These are phyloP conservation scores for Conus ventricosus DNA, from an alignment of 1,140 invertebrate species.

Conservation along the genomic window DNA sequence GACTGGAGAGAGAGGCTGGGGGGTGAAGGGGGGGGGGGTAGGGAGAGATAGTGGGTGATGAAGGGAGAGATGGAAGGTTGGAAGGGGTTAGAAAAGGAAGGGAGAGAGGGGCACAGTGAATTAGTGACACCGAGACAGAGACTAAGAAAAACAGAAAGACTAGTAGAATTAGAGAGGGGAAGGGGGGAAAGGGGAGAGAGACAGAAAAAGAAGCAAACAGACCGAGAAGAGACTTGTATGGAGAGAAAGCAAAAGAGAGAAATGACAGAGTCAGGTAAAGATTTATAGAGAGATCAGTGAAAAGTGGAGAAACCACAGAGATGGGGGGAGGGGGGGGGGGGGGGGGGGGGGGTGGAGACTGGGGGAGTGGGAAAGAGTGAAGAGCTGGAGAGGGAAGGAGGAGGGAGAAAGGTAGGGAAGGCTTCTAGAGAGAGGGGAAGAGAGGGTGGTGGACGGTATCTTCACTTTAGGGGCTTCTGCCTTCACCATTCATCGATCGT, in stretches of 20 bases:
- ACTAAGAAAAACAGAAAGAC: too few species aligned
- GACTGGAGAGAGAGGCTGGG: too few species aligned
- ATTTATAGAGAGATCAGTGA: too few species aligned
- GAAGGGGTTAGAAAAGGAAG: neutral
- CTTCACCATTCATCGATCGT: too few species aligned
- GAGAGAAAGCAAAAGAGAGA: neutral
- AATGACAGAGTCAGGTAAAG: too few species aligned
- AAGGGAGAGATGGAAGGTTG: neutral
- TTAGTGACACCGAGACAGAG: too few species aligned
- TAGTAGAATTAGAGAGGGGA: too few species aligned
- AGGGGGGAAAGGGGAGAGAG: neutral
- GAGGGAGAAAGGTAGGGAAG: neutral
- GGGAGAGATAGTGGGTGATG: neutral
- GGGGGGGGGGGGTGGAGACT: neutral
- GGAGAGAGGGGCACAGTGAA: neutral
- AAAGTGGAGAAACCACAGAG: too few species aligned
- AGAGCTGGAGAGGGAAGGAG: neutral
- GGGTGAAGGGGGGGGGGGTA: neutral
- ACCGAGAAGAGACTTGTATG: neutral
- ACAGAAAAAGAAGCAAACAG: neutral
- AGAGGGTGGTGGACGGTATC: neutral
- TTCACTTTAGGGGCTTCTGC: too few species aligned
- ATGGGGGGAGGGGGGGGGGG: neutral
- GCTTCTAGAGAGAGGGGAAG: neutral
- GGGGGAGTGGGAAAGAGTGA: neutral